Evolutionary conservation across 2,797 vertebrate genomes (phyloP).

Genomic region (Hypotaenidia okinawae): DNA sequence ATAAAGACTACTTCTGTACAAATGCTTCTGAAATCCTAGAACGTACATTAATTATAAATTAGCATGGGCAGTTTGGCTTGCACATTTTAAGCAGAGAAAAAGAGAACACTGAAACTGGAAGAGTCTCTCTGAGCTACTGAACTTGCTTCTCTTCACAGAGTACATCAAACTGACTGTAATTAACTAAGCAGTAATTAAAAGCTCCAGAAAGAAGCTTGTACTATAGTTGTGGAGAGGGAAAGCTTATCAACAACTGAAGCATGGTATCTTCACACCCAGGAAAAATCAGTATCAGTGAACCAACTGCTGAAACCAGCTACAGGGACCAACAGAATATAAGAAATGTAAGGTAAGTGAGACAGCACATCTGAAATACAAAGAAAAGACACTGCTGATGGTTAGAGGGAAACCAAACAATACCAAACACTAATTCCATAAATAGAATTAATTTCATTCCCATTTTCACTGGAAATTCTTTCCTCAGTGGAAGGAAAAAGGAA

Average conservation of each 20-base stretch:
- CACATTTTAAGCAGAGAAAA: not conserved
- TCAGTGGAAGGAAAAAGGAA: not conserved
- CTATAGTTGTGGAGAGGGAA: not conserved
- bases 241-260: not conserved
- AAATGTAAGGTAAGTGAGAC: not conserved
- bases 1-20: not conserved
- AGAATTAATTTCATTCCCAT: not conserved
- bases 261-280: not conserved
- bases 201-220: not conserved
- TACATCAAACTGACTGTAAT: not conserved
- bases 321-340: not conserved
- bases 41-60: not conserved
- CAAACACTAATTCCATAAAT: not conserved
- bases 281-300: not conserved
- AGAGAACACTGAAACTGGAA: not conserved
- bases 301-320: not conserved
- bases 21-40: not conserved
- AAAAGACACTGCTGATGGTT: not conserved
- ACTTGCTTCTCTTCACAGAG: not conserved
- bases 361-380: not conserved
- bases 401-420: not conserved
- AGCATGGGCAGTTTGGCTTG: not conserved
- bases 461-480: not conserved
- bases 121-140: not conserved
- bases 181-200: conserved; percentile 12